phyloP scores from a whole-genome alignment of 2,113 vertebrate species.

The Thomomys bottae region DNA sequence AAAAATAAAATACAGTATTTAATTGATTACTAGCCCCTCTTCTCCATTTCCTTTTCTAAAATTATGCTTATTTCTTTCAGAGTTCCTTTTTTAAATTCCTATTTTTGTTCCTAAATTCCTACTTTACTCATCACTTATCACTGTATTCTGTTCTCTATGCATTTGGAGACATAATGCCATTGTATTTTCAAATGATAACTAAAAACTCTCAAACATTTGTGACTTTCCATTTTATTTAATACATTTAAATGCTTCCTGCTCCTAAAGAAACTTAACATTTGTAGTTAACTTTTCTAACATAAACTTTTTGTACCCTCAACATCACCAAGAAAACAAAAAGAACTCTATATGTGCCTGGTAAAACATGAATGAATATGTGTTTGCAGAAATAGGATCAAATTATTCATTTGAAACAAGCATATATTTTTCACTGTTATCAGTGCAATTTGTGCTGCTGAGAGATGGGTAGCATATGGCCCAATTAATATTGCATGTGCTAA shows the following conservation, averaged over 20 bases:
- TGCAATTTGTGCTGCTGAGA: slow-evolving; percentile 16
- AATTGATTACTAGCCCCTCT: not conserved
- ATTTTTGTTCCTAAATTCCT: not conserved
- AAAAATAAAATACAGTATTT: slow-evolving; percentile 26
- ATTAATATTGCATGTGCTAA: slow-evolving; percentile 57
- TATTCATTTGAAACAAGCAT: slow-evolving; percentile 44
- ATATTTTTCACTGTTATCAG: slow-evolving; percentile 35
- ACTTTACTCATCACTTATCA: not conserved
- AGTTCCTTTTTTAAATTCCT: slow-evolving; percentile 11
- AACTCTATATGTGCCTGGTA: not conserved
- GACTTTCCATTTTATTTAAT: not conserved
- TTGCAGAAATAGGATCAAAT: slow-evolving; percentile 25
- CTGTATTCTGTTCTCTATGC: not conserved
- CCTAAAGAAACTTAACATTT: not conserved
- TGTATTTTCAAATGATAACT: not conserved
- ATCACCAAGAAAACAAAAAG: slow-evolving; percentile 38
- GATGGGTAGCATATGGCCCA: slow-evolving; percentile 38
- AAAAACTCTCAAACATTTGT: not conserved
- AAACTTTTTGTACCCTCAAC: not conserved
- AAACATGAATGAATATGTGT: slow-evolving; percentile 23
- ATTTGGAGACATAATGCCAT: not conserved
- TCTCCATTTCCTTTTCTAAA: not conserved
- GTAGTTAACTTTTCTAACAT: not conserved
- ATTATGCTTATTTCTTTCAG: slow-evolving; percentile 12
- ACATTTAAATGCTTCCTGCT: not conserved